Evolutionary conservation across 2,888 invertebrate species (phyloP).

Genomic region (Vesta saturnalis): DNA sequence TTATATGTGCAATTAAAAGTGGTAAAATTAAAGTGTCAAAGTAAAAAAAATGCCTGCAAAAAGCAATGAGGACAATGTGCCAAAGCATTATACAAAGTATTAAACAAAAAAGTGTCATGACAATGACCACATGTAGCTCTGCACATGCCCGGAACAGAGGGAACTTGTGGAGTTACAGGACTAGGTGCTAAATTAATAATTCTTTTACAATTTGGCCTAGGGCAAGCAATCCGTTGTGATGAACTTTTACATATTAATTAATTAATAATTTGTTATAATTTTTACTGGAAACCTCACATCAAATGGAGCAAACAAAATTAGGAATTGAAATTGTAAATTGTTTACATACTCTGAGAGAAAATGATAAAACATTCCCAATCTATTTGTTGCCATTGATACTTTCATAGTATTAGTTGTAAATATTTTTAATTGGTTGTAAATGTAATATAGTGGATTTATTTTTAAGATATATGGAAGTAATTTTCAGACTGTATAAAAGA

Average conservation of each 20-base stretch:
- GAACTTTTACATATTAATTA: conserved; percentile 97
- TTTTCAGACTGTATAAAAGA: conserved; percentile 40
- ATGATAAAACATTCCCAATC: neutral
- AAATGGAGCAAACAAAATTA: neutral
- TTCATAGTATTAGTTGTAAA: conserved; percentile 25
- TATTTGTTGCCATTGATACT: conserved; percentile 1
- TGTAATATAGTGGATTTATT: conserved; percentile 20
- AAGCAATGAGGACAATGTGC: too few relatives aligned
- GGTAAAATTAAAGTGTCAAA: too few relatives aligned
- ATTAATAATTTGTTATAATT: conserved; percentile 44
- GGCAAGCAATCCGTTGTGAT: conserved; percentile 97
- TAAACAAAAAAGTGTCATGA: conserved; percentile 92
- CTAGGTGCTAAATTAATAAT: conserved; percentile 95
- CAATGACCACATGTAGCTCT: conserved; percentile 96
- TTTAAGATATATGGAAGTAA: conserved; percentile 23
- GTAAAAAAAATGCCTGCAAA: too few relatives aligned
- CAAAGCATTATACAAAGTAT: too few relatives aligned
- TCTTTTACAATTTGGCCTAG: conserved; percentile 94
- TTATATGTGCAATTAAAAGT: too few relatives aligned
- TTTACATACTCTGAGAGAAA: neutral
- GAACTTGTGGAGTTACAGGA: conserved; percentile 87
- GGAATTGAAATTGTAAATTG: neutral
- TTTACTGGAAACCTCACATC: neutral
- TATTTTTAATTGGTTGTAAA: conserved; percentile 26
- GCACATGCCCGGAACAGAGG: conserved; percentile 92